These are phyloP conservation scores for Scalopus aquaticus DNA, from an alignment of 2,113 vertebrate species.

Conservation along the genomic window DNA sequence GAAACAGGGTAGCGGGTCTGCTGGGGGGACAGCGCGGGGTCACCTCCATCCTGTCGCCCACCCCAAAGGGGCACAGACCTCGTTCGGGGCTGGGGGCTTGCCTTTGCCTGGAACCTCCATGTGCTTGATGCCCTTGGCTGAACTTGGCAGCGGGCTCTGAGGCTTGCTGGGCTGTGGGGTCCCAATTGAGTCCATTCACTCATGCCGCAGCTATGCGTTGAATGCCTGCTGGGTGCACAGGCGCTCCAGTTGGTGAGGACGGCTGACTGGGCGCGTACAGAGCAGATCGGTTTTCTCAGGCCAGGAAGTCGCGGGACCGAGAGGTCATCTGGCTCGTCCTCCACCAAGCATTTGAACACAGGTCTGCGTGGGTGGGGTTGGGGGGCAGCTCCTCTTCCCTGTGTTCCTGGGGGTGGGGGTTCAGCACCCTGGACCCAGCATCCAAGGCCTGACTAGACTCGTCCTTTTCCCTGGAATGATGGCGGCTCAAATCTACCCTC, in stretches of 20 bases:
- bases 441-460: neutral
- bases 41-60: fast-evolving
- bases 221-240: conserved; percentile 64
- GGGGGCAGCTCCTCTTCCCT: neutral
- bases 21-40: neutral
- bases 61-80: neutral
- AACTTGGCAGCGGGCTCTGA: conserved; percentile 51
- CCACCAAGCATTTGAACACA: neutral
- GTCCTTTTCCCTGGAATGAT: neutral
- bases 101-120: neutral
- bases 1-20: neutral
- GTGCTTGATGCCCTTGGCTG: conserved; percentile 64
- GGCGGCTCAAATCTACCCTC: neutral
- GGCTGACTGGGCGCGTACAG: conserved; percentile 32
- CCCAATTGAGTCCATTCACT: conserved; percentile 59
- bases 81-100: neutral
- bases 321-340: conserved; percentile 65
- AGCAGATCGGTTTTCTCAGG: conserved; percentile 61
- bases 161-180: conserved; percentile 66
- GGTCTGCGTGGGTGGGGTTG: conserved; percentile 10
- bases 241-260: conserved; percentile 57
- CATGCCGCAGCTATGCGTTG: conserved; percentile 75
- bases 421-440: neutral
- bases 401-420: neutral
- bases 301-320: conserved; percentile 69